A percentile compares a stretch with the other conserved stretches of the same genome.
These are phyloP conservation scores for Mycogona germanica DNA, from an alignment of 2,888 invertebrate genomes.

Conservation along the genomic window DNA sequence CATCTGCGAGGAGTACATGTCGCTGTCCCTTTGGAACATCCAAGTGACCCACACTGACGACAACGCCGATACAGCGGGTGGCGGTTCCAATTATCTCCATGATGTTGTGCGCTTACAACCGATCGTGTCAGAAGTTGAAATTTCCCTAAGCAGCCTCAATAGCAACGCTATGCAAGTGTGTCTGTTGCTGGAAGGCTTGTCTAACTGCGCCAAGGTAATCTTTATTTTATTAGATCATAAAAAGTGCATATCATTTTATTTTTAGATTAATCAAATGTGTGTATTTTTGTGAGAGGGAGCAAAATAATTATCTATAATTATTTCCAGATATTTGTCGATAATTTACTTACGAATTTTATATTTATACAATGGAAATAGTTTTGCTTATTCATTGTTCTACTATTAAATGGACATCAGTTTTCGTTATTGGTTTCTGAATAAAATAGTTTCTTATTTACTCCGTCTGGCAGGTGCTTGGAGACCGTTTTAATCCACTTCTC, in stretches of 20 bases:
- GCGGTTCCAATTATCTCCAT: no score
- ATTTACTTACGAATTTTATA: no score
- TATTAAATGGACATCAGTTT: no score
- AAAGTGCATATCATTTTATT: not conserved
- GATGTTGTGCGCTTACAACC: not conserved
- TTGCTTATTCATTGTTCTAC: no score
- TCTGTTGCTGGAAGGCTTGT: constrained; percentile 9
- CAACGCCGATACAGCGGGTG: no score
- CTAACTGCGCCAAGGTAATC: constrained; percentile 8
- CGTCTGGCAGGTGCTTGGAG: constrained; percentile 6
- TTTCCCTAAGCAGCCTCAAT: not conserved
- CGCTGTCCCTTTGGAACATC: constrained; percentile 5
- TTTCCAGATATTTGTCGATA: no score
- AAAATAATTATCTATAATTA: no score
- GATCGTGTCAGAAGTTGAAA: not conserved
- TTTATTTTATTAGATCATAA: not conserved
- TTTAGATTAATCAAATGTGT: no score
- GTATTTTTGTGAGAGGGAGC: no score
- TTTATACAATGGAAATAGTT: no score
- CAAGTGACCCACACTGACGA: not conserved
- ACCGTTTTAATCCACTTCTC: not conserved
- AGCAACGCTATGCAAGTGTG: constrained; percentile 3
- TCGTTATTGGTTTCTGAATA: no score
- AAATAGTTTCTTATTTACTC: no score
- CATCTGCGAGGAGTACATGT: constrained; percentile 11